Evolutionary conservation across 2,797 vertebrate species (phyloP), one percentile per base, ranked within the genome.

Genomic region (Mormyrus hasselquistii): DNA sequence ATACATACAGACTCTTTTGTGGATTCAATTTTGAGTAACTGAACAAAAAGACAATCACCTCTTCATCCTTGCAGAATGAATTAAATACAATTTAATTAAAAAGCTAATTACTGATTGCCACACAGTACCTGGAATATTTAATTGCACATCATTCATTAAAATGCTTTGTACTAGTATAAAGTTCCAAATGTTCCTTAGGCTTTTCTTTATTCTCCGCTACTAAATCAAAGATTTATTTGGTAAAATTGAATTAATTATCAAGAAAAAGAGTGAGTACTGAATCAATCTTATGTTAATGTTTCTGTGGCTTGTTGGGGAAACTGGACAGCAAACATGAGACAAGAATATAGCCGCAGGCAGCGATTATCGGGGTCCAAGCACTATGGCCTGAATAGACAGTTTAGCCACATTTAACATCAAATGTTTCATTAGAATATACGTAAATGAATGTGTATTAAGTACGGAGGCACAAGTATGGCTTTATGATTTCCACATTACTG

Each of bases 81-180:
- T 65, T 86, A 73, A 69, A 89, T 86, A 52, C 59, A 89, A 52
- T 47, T 69, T 69, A 89, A 86, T 86, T 89, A 89, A 89, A 86
- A 65, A 86, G 57, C 83, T 86, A 65, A 89, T 69, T 86, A 86
- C 57, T 89, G 88, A 89, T 53, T 50, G 38, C 12, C 83, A 86
- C 59, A 86, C 59, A 2, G 25, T 50, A 86, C 88, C 83, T 86
- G 88, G 38, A 65, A 69, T 69, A 52, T 62, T 86, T 86, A 89
- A 86, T 86, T 86, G 47, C 57, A 89, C 82, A 44, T 55, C 52
- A 44, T 88, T 65, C 12, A 89, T 65, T 89, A 69, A 86, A 86
- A 89, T 49, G 44, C 87, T 49, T 69, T 88, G 59, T 73, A 88
- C n/a, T 50, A 49, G n/a, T 16, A 41, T 73, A 50, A 65, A 65